Base-by-base conservation (phyloP, 1,140 invertebrate genomes). In the Aleiodes sp. region DNA sequence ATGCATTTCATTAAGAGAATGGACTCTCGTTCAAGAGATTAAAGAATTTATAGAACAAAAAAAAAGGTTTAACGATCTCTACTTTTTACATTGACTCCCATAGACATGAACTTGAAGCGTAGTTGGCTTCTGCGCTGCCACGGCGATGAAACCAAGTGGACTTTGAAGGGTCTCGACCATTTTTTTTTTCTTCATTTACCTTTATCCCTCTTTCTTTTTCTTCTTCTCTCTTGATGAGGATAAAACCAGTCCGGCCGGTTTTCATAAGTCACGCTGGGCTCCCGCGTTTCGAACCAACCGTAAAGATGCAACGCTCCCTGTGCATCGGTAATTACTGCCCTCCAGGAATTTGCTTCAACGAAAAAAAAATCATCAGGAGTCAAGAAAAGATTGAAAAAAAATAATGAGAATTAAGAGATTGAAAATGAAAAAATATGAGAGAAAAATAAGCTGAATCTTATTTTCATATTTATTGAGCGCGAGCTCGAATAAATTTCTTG, bases 161-260 rank as follows among this genome's bases (percentile, higher is more conserved):
- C 46, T 52, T 52, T 52, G 46, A 52, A 52, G 46, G 46, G 46
- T 19, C 46, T 43, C 39, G 7, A 4, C 7, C n/a, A 35, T 39
- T 39, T 31, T 52, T 52, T 62, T 16, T 14, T 41, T 41, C 19
- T 26, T 52, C 41, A 26, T 28, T 31, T n/a, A n/a, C n/a, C n/a
- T 21, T 29, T 39, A 12, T 43, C 35, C 21, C 67, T 24, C 52
- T 39, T 21, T 57, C 52, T 35, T 24, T 26, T 6, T 52, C 21
- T 21, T 19, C 8, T 52, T 21, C n/a, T n/a, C n/a, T n/a, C 2
- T 10, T 52, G 46, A 52, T 52, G 46, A 52, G 46, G 46, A 52
- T 29, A 56, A 66, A 70, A 70, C 69, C 69, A 70, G 69, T 70
- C 56, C 16, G 65, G 64, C 69, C 63, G 63, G 69, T 70, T 70